Evolutionary conservation across 2,113 vertebrate genomes (phyloP).

Genomic region (Pituophis catenifer): DNA sequence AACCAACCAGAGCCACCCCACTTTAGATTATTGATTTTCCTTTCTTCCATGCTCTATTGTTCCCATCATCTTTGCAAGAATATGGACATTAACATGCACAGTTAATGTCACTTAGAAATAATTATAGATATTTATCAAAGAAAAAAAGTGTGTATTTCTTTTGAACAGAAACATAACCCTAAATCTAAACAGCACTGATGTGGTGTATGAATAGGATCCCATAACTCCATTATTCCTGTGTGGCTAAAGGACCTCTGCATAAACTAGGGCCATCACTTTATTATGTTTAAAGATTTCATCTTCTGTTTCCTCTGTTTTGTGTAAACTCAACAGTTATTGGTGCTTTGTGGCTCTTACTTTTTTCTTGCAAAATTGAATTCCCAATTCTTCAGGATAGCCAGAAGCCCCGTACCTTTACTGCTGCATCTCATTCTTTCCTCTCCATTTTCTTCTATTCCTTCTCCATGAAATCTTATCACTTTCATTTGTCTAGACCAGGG

Average conservation of each 20-base stretch:
- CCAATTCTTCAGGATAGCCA: background rate
- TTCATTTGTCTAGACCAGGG: background rate
- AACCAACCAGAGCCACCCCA: constrained; percentile 68
- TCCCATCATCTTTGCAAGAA: constrained; percentile 63
- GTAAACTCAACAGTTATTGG: background rate
- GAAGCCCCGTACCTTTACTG: background rate
- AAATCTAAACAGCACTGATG: constrained; percentile 27
- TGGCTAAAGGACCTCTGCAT: background rate
- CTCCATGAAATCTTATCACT: background rate
- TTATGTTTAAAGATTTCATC: background rate
- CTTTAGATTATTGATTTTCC: constrained; percentile 75
- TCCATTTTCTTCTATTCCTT: background rate
- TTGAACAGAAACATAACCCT: constrained; percentile 52
- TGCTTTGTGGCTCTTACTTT: background rate
- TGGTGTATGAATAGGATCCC: background rate
- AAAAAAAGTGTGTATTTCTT: constrained; percentile 52
- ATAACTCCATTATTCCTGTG: constrained; percentile 41
- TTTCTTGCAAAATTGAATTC: background rate
- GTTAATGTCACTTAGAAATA: constrained; percentile 60
- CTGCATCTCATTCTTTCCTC: background rate
- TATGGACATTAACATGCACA: constrained; percentile 57
- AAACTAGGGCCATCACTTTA: background rate
- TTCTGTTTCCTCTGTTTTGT: background rate
- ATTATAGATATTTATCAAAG: constrained; percentile 61
- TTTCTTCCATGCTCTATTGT: constrained; percentile 70